These are phyloP conservation scores for Dynastes hyllus DNA, from an alignment of 2,888 invertebrate species.

Conservation along the genomic window DNA sequence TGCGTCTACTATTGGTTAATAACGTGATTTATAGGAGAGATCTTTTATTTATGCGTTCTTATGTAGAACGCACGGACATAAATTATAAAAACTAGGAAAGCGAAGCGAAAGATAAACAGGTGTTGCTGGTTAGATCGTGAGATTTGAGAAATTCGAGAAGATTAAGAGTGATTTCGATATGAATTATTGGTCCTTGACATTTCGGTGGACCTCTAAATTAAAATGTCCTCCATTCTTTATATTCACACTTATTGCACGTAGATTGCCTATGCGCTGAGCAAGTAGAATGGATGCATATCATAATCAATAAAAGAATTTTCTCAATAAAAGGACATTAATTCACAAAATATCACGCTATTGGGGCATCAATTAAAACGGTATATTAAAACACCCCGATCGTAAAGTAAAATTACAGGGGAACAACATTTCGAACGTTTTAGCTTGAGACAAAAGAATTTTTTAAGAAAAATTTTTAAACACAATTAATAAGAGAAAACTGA, in stretches of 20 bases:
- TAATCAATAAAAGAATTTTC: too few species aligned
- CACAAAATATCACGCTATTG: too few species aligned
- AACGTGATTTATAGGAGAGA: constrained; percentile 33
- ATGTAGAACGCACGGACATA: constrained; percentile 21
- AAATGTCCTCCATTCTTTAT: constrained; percentile 17
- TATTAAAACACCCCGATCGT: too few species aligned
- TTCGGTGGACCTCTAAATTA: constrained; percentile 23
- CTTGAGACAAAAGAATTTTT: too few species aligned
- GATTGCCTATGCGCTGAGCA: background rate
- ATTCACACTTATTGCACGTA: background rate
- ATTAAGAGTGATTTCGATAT: constrained; percentile 32
- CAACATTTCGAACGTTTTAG: too few species aligned
- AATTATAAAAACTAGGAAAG: constrained; percentile 35
- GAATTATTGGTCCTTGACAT: constrained; percentile 39
- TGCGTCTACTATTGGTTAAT: constrained; percentile 40
- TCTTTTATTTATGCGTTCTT: constrained; percentile 29
- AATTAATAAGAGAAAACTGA: too few species aligned
- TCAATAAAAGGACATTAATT: too few species aligned
- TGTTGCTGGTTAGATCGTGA: constrained; percentile 38
- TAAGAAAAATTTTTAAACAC: too few species aligned
- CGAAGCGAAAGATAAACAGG: constrained; percentile 34
- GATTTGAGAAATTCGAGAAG: constrained; percentile 39
- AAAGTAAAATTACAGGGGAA: too few species aligned
- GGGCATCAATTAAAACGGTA: too few species aligned
- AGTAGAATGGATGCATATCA: too few species aligned